Percentiles rank a stretch among this genome's conserved stretches.
Conservation (phyloP, 2,888 invertebrate genomes). For the Thymelicus lineola region DNA sequence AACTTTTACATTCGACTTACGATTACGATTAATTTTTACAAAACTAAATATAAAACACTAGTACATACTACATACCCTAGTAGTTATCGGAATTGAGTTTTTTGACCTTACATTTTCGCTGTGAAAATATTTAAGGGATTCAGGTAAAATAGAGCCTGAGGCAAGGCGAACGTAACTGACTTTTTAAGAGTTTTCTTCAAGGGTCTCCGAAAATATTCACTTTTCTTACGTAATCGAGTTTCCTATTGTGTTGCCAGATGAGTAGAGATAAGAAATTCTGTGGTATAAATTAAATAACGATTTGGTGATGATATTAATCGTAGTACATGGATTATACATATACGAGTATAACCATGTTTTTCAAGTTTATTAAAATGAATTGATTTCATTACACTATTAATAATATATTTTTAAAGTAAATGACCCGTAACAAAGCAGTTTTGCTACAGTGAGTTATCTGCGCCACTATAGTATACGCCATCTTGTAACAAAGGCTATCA, state of each 20-base stretch:
- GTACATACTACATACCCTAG: constrained; percentile 7
- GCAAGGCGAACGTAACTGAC: constrained; percentile 23
- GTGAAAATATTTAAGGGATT: constrained; percentile 27
- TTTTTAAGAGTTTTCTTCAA: constrained; percentile 28
- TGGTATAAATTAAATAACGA: background rate
- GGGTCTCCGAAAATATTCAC: constrained; percentile 20
- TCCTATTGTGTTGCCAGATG: constrained; percentile 12
- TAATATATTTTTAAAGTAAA: too few relatives aligned
- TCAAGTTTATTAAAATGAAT: too few relatives aligned
- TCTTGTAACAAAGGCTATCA: too few relatives aligned
- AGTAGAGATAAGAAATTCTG: constrained; percentile 15
- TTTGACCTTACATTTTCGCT: constrained; percentile 20
- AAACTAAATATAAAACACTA: too few relatives aligned
- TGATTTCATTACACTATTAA: too few relatives aligned
- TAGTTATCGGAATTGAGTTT: constrained; percentile 25
- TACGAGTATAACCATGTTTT: too few relatives aligned
- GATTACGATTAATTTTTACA: too few relatives aligned
- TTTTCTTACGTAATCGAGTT: constrained; percentile 24
- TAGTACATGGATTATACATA: background rate
- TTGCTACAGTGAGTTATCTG: too few relatives aligned
- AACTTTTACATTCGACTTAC: too few relatives aligned
- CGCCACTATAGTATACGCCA: too few relatives aligned
- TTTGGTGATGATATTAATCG: constrained; percentile 6
- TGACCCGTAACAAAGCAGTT: too few relatives aligned
- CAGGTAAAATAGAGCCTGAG: constrained; percentile 29